These are phyloP conservation scores for Tinea trinotella DNA, from an alignment of 2,888 invertebrate genomes.

Conservation along the genomic window DNA sequence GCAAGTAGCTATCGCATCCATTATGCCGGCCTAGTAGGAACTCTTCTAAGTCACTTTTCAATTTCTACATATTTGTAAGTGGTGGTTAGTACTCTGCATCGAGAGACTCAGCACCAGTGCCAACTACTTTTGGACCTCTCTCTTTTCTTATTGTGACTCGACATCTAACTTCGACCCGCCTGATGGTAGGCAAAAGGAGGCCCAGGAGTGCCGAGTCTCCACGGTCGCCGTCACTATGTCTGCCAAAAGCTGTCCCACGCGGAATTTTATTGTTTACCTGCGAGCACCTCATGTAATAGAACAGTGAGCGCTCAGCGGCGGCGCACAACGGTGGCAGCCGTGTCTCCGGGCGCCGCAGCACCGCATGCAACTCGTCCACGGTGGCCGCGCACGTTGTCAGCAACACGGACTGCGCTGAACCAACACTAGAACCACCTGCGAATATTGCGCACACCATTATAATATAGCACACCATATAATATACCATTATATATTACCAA, in stretches of 20 bases:
- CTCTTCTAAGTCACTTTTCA: slow-evolving; percentile 5
- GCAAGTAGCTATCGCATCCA: too few relatives aligned
- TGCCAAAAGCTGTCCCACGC: too few relatives aligned
- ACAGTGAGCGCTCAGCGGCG: slow-evolving; percentile 83
- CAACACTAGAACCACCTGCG: slow-evolving; percentile 23
- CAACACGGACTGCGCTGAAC: slow-evolving; percentile 59
- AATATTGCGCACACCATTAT: neutral
- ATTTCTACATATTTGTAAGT: too few relatives aligned
- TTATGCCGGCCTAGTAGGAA: too few relatives aligned
- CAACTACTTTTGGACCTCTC: neutral
- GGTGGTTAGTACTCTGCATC: too few relatives aligned
- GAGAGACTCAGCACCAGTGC: too few relatives aligned
- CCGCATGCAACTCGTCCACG: slow-evolving; percentile 81
- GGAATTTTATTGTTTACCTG: slow-evolving; percentile 62
- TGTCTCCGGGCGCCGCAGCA: slow-evolving; percentile 75
- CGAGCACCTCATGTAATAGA: slow-evolving; percentile 94
- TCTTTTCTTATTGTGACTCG: neutral
- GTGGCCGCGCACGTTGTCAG: slow-evolving; percentile 93
- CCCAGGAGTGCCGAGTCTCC: too few relatives aligned
- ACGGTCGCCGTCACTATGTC: too few relatives aligned
- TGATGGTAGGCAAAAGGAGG: too few relatives aligned
- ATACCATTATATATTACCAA: too few relatives aligned
- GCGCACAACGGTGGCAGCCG: slow-evolving; percentile 73
- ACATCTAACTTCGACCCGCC: neutral
- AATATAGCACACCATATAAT: too few relatives aligned